Conservation (phyloP, 2,113 vertebrate species). For the Dicerorhinus sumatrensis region DNA sequence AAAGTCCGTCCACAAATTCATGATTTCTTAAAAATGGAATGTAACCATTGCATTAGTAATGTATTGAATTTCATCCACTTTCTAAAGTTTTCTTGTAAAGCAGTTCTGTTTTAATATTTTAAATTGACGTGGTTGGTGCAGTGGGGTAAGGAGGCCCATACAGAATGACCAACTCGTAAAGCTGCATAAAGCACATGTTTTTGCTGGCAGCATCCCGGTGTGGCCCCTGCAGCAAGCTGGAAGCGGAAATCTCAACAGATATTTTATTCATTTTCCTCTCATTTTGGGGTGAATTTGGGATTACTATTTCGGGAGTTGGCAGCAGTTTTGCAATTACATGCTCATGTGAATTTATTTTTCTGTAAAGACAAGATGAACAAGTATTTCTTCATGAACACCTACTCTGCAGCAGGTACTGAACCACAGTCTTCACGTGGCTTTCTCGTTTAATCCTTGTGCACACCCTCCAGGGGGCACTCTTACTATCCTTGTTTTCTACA, state of each 20-base stretch:
- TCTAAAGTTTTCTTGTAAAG: not conserved
- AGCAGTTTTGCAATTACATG: not conserved
- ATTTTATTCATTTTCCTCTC: not conserved
- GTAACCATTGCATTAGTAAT: not conserved
- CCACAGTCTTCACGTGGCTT: accelerated
- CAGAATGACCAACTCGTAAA: accelerated
- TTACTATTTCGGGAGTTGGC: not conserved
- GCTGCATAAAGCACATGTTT: not conserved
- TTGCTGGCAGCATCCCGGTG: accelerated
- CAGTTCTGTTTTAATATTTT: not conserved
- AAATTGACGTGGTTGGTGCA: accelerated
- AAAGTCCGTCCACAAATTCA: not conserved
- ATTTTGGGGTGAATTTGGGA: not conserved
- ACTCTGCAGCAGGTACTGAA: accelerated
- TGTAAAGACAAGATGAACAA: not conserved
- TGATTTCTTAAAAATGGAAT: constrained; percentile 52
- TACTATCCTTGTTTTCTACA: not conserved
- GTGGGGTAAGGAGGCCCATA: accelerated
- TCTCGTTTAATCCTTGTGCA: not conserved
- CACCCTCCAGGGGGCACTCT: accelerated
- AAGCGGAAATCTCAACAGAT: not conserved
- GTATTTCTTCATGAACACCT: not conserved
- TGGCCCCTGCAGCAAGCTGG: accelerated
- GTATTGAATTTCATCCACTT: not conserved
- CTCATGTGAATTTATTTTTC: not conserved